phyloP scores from a whole-genome alignment of 1,140 invertebrate species.

The Goniozus legneri region DNA sequence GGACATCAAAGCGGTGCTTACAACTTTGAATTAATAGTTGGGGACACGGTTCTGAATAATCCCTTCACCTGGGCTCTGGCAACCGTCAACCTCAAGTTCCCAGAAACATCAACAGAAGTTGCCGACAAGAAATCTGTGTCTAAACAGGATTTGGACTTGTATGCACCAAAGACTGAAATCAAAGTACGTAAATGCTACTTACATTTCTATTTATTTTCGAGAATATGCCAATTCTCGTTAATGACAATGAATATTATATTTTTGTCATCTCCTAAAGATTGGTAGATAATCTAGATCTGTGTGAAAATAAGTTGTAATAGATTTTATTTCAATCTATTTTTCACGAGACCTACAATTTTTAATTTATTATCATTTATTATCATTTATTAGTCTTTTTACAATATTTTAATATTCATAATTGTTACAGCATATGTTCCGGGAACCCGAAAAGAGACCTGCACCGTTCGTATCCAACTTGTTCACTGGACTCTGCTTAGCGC shows the following conservation, averaged over 20 bases:
- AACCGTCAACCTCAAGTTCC: slow-evolving; percentile 72
- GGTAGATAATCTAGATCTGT: slow-evolving; percentile 32
- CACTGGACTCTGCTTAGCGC: slow-evolving; percentile 77
- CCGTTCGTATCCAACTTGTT: slow-evolving; percentile 86
- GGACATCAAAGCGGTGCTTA: slow-evolving; percentile 74
- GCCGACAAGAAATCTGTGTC: slow-evolving; percentile 42
- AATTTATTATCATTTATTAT: background rate
- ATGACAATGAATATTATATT: slow-evolving; percentile 29
- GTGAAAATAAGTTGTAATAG: slow-evolving; percentile 1
- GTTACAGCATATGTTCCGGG: slow-evolving; percentile 84
- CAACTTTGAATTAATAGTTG: slow-evolving; percentile 80
- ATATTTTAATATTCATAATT: slow-evolving; percentile 1
- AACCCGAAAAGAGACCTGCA: slow-evolving; percentile 87
- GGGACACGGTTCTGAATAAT: slow-evolving; percentile 87
- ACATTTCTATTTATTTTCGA: background rate
- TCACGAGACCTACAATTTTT: background rate
- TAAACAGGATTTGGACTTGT: slow-evolving; percentile 44
- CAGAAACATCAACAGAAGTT: slow-evolving; percentile 42
- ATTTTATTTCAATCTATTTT: background rate
- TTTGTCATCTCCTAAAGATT: slow-evolving; percentile 46
- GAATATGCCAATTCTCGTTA: slow-evolving; percentile 46
- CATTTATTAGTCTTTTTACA: background rate
- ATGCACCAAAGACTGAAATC: slow-evolving; percentile 78
- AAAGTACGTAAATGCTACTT: slow-evolving; percentile 51
- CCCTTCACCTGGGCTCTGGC: slow-evolving; percentile 84